phyloP scores from a whole-genome alignment of 2,888 invertebrate species.

The Junonia oenone region DNA sequence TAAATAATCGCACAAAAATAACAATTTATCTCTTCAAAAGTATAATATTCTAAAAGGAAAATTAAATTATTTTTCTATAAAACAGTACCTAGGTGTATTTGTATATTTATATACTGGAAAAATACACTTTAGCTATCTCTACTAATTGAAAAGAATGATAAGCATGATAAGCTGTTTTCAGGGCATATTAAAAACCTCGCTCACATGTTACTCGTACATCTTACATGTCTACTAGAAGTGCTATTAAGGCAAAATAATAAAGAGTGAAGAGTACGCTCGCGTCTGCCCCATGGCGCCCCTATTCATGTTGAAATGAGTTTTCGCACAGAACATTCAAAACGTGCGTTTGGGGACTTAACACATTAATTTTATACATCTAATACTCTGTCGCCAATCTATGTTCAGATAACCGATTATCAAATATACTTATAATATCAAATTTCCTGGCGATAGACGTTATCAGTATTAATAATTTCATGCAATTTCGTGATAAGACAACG shows the following conservation, averaged over 20 bases:
- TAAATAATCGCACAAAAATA: not conserved
- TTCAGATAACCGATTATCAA: constrained; percentile 29
- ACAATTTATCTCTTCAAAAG: too few relatives aligned
- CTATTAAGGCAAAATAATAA: not conserved
- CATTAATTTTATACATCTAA: constrained; percentile 6
- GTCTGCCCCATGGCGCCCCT: constrained; percentile 15
- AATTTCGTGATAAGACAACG: constrained; percentile 48
- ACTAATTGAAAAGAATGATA: too few relatives aligned
- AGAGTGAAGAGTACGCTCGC: not conserved
- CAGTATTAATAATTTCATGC: constrained; percentile 48
- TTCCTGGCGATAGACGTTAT: constrained; percentile 51
- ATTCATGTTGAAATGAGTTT: constrained; percentile 12
- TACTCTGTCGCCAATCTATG: constrained; percentile 15
- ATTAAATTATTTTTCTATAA: too few relatives aligned
- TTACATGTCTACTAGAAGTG: not conserved
- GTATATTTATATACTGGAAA: too few relatives aligned
- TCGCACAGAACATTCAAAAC: not conserved
- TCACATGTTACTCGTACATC: too few relatives aligned
- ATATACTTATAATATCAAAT: constrained; percentile 34
- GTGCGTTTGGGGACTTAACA: not conserved
- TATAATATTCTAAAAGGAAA: too few relatives aligned
- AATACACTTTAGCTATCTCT: too few relatives aligned
- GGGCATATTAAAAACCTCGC: not conserved
- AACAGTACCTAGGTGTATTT: too few relatives aligned
- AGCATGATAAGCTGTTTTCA: not conserved